These are phyloP conservation scores for Miopithecus talapoin DNA, from an alignment of 2,797 vertebrate species.

Conservation along the genomic window DNA sequence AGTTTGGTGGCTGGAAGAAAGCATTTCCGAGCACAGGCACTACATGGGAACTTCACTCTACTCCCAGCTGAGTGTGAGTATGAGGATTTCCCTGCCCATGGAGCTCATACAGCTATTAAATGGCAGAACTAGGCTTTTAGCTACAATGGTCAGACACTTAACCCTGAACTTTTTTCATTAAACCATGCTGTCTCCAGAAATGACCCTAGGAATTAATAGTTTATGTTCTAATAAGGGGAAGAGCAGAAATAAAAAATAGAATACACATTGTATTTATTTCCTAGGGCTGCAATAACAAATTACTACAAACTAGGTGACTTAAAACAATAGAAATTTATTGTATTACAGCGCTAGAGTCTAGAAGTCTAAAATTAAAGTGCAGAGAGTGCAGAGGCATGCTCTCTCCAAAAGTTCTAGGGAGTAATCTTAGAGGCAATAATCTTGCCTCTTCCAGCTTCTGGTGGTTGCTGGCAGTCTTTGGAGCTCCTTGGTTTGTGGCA, in stretches of 20 bases:
- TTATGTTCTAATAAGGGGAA: background rate
- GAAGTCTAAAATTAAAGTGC: background rate
- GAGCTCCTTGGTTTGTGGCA: background rate
- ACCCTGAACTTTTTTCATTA: background rate
- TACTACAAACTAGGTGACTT: background rate
- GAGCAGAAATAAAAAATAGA: constrained; percentile 7
- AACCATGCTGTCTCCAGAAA: background rate
- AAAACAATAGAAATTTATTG: background rate
- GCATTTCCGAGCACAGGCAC: background rate
- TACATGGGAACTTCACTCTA: background rate
- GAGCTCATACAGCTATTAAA: background rate
- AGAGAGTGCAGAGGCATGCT: background rate
- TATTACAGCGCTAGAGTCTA: background rate
- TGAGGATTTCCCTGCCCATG: background rate
- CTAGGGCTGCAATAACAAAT: background rate
- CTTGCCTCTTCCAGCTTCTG: background rate
- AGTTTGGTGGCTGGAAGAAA: background rate
- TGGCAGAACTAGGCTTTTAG: background rate
- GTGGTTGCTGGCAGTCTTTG: background rate
- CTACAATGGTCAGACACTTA: background rate
- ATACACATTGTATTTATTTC: background rate
- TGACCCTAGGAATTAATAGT: background rate
- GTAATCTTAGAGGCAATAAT: background rate
- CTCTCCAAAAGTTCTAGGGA: background rate
- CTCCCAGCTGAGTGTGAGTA: background rate